Evolutionary conservation across 2,888 invertebrate species (phyloP), one percentile per base, ranked within the genome.

Genomic region (Synanthedon tipuliformis): DNA sequence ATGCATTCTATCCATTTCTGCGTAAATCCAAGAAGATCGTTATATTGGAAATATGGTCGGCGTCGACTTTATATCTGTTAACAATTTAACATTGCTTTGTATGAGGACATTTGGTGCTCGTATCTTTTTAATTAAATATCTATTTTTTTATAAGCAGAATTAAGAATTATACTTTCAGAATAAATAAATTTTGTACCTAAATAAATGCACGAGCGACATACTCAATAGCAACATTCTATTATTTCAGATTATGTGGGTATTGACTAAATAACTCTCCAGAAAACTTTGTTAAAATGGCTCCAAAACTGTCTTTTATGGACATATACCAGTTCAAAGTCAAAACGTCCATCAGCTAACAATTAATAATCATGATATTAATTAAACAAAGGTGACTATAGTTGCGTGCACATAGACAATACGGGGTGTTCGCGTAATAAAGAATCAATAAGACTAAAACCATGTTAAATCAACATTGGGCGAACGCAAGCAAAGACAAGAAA

Each of bases 361-460:
- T 63, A 73, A 34, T 34, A 34, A 34, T 34, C 68, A 70, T 69
- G 69, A 75, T 77, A 81, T 85, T 86, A 86, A 86, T 86, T 86
- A 86, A 81, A 71, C 64, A 61, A 63, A 66, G 67, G 70, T 63
- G 64, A 56, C 55, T 52, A 53, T 57, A 75, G 72, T 79, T 77
- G 78, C 81, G 81, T 81, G 81, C 79, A 78, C 74, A 71, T 73
- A 76, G 81, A 84, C 85, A 83, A 76, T 76, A 71, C 71, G 57
- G 59, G 71, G 55, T 71, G 50, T 76, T 72, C 73, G 70, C 78
- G 80, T 78, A 78, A 81, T 84, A 86, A 86, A 86, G 85, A 86
- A 87, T 87, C 87, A 86, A 87, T 87, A 87, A 82, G 75, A 81
- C 84, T 86, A 85, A 86, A 86, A 85, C 85, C 82, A 76, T 81